phyloP scores from a whole-genome alignment of 2,888 invertebrate genomes.

The Pandemis cinnamomeana region DNA sequence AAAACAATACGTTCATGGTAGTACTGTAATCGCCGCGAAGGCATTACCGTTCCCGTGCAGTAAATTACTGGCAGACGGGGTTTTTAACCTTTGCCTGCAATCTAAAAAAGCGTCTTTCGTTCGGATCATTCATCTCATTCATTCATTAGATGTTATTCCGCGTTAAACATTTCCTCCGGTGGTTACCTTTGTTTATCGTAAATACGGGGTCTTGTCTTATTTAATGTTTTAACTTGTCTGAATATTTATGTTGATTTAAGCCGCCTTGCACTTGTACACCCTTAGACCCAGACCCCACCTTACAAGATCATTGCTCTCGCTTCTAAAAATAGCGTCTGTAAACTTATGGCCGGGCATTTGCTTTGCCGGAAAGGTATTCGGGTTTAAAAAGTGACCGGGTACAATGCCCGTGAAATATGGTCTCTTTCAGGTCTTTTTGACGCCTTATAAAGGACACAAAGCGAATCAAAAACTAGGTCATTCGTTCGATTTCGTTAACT shows the following conservation, averaged over 20 bases:
- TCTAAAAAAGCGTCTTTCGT: conserved; percentile 51
- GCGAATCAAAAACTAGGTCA: no score
- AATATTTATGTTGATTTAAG: background rate
- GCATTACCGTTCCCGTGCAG: conserved; percentile 46
- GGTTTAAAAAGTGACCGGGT: background rate
- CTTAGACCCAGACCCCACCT: conserved; percentile 13
- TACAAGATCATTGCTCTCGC: conserved; percentile 68
- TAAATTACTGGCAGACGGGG: conserved; percentile 48
- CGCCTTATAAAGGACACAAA: no score
- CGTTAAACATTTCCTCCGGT: background rate
- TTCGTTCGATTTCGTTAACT: no score
- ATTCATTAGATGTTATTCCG: no score
- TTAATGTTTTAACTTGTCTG: background rate
- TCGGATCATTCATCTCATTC: conserved; percentile 18
- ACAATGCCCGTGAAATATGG: background rate
- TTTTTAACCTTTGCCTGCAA: conserved; percentile 54
- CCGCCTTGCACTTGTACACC: background rate
- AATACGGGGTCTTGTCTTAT: background rate
- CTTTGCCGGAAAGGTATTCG: background rate
- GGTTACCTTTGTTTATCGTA: background rate
- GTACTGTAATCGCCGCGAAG: conserved; percentile 48
- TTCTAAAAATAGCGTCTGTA: conserved; percentile 62
- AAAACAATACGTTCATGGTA: conserved; percentile 19
- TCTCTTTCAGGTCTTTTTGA: background rate
- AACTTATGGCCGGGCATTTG: background rate